Evolutionary conservation across 2,797 vertebrate species (phyloP), one percentile per base, ranked within the genome.

Genomic region (Cynodonichthys magdalenae): DNA sequence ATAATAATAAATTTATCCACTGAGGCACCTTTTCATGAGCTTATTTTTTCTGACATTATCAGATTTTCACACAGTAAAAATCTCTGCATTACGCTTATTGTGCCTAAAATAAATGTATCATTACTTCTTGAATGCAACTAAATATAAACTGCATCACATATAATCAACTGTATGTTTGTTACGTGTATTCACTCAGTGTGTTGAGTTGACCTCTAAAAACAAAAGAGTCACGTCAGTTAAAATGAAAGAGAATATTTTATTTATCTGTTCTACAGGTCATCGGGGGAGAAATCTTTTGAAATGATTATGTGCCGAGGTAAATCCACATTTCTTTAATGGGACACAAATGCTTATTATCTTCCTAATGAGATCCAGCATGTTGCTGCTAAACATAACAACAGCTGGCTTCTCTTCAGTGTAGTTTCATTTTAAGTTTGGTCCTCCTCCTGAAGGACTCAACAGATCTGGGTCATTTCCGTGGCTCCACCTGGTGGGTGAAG

Each of bases 361-460:
- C 89, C 69, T 89, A 91, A 92, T 90, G 82, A 87, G 75, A 45
- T 81, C 63, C 79, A 87, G 84, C 86, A 61, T 89, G 87, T 84
- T 83, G 65, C 84, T 84, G 80, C 56, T 92, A 90, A 84, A 63
- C 91, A 91, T 90, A 67, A 90, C 69, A 92, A 91, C 70, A 77
- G 53, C 63, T 65, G 34, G 70, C 66, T 70, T 79, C 1, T 80
- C 91, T 89, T 83, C 89, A 77, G 91, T 89, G 87, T 69, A 87
- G 80, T 89, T 80, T 45, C 51, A 49, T 60, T 42, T 39, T 41
- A 34, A 31, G 15, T 15, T 49, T 64, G 59, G 52, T 69, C 19
- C 58, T 42, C 69, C 59, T 10, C 45, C 70, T 52, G 73, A 0
- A 19, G 55, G 56, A 31, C 28, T 29, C 6, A n/a, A 76, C 31